A percentile compares a stretch with the other conserved stretches of the same genome.
phyloP scores from a whole-genome alignment of 2,113 vertebrate genomes.

The Zosterops japonicus region DNA sequence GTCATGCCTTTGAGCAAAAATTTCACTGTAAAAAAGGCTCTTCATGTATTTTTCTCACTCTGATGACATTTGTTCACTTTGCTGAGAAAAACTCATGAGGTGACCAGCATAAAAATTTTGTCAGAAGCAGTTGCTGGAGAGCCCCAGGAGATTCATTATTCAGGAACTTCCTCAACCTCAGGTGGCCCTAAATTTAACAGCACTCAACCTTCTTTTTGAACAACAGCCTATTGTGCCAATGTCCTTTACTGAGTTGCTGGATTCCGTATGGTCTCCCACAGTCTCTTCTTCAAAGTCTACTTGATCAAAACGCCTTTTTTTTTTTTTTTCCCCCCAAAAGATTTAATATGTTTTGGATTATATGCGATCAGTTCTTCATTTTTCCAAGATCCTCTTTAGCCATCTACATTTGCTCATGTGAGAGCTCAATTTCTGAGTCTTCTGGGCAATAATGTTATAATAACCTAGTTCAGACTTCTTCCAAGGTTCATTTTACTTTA shows the following conservation, averaged over 20 bases:
- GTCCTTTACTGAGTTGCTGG: not conserved
- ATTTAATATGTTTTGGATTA: constrained; percentile 10
- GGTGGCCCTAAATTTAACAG: not conserved
- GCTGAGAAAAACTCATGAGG: constrained; percentile 12
- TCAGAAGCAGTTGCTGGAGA: not conserved
- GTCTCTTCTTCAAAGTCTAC: constrained; percentile 1
- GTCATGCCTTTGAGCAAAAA: constrained; percentile 7
- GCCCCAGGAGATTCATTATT: constrained; percentile 24
- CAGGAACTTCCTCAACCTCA: constrained; percentile 35
- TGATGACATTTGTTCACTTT: constrained; percentile 19
- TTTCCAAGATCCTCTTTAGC: not conserved
- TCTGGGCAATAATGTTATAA: not conserved
- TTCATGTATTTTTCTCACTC: constrained; percentile 30
- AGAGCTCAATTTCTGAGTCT: not conserved
- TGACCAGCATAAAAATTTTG: constrained; percentile 10
- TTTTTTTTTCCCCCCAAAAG: not conserved
- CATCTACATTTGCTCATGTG: not conserved
- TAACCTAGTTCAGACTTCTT: not conserved
- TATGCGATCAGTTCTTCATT: not conserved
- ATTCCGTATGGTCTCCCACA: not conserved
- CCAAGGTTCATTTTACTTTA: not conserved
- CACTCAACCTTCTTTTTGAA: constrained; percentile 14
- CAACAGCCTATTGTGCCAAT: not conserved
- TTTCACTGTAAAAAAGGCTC: not conserved
- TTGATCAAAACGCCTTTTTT: not conserved